Percentiles rank a stretch among this genome's conserved stretches.
These are phyloP conservation scores for Notothenia rossii DNA, from an alignment of 2,113 vertebrate genomes.

Conservation along the genomic window DNA sequence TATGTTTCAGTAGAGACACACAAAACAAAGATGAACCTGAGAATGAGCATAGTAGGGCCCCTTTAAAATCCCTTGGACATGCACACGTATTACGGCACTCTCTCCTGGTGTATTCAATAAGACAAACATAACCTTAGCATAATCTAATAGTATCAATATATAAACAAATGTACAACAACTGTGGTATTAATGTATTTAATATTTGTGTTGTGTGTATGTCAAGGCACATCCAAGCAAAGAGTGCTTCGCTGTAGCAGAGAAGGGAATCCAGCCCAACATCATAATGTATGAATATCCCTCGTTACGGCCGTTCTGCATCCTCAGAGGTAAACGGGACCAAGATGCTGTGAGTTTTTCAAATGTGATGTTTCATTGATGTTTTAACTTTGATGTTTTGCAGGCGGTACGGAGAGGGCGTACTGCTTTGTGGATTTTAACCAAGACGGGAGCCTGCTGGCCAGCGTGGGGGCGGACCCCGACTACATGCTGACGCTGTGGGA, in stretches of 20 bases:
- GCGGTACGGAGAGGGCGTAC: slow-evolving; percentile 88
- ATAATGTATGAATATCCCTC: slow-evolving; percentile 93
- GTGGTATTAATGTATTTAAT: not conserved
- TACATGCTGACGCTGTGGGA: slow-evolving; percentile 93
- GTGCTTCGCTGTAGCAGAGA: slow-evolving; percentile 91
- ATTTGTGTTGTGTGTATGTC: slow-evolving; percentile 64
- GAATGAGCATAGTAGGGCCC: too few relatives aligned
- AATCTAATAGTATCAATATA: too few relatives aligned
- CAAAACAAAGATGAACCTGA: too few relatives aligned
- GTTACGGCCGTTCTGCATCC: slow-evolving; percentile 86
- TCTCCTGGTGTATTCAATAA: too few relatives aligned
- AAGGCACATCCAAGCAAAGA: slow-evolving; percentile 88
- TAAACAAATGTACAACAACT: too few relatives aligned
- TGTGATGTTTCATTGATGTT: not conserved
- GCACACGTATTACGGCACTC: too few relatives aligned
- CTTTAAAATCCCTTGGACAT: too few relatives aligned
- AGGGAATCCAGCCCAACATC: slow-evolving; percentile 88
- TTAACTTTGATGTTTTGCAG: slow-evolving; percentile 68
- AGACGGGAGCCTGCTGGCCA: slow-evolving; percentile 89
- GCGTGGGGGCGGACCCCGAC: slow-evolving; percentile 89
- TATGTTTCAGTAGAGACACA: too few relatives aligned
- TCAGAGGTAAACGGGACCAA: slow-evolving; percentile 84
- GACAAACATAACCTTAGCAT: too few relatives aligned
- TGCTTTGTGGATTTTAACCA: slow-evolving; percentile 88
- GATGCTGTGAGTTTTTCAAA: not conserved